phyloP scores from a whole-genome alignment of 1,140 invertebrate species.

The Venustaconcha ellipsiformis region DNA sequence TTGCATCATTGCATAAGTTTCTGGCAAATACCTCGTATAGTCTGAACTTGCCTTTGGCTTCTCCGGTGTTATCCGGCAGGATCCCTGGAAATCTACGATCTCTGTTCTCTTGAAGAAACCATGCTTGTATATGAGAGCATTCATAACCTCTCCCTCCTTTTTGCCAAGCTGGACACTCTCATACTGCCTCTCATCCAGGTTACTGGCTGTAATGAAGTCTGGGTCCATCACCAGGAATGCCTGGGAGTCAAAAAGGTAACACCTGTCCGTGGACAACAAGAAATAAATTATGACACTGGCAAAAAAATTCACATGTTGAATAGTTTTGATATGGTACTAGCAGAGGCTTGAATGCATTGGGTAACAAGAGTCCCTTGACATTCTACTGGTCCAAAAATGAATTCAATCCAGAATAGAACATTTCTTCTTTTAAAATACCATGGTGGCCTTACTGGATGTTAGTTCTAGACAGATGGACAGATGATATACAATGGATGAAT shows the following conservation, averaged over 20 bases:
- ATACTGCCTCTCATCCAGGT: conserved; percentile 67
- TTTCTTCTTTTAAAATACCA: too few relatives aligned
- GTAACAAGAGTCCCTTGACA: background rate
- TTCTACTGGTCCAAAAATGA: too few relatives aligned
- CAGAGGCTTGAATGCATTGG: background rate
- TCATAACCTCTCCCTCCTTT: conserved; percentile 71
- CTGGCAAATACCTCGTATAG: background rate
- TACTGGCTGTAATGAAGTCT: conserved; percentile 66
- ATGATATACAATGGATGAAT: too few relatives aligned
- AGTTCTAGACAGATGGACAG: too few relatives aligned
- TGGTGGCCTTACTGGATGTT: too few relatives aligned
- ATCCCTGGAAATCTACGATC: conserved; percentile 68
- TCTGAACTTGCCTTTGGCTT: conserved; percentile 62
- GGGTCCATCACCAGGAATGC: conserved; percentile 70
- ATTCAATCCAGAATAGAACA: too few relatives aligned
- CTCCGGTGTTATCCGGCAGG: conserved; percentile 67
- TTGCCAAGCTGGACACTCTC: conserved; percentile 66
- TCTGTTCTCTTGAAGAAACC: conserved; percentile 67
- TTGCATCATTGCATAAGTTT: too few relatives aligned
- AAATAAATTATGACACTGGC: background rate
- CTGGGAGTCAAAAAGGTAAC: conserved; percentile 69
- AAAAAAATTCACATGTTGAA: background rate
- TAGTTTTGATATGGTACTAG: background rate
- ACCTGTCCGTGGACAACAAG: conserved; percentile 46
- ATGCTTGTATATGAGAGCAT: conserved; percentile 69